Evolutionary conservation across 2,113 vertebrate genomes (phyloP), one percentile per base, ranked within the genome.

Genomic region (Etheostoma spectabile): DNA sequence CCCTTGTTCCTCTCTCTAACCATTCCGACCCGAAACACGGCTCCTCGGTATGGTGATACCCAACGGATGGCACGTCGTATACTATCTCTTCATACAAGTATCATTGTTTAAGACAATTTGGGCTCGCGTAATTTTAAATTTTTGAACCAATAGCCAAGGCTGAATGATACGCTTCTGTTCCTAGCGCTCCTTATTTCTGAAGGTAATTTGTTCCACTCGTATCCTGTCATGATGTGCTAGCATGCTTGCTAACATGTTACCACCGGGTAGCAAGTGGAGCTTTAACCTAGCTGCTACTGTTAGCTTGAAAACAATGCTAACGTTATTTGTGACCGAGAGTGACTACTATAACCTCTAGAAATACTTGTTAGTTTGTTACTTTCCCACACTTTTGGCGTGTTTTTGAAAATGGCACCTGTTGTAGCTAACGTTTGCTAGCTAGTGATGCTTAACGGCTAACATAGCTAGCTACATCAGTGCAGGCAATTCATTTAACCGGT

Each of bases 11-110:
- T 53, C 81, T 18, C 2, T 8, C 45, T 21, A 77, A 88, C 0
- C n/a, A 0, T 14, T 85, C 89, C 91, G 91, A 63, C 88, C 0
- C 7, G 88, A 92, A 93, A 91, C 93, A 83, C 45, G 2, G 53
- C 0, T 24, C 6, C 18, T 0, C 5, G 0, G 57, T 60, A 2
- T 51, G 22, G 67, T 71, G 69, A 18, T 3, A 21, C 33, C 12
- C 8, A 11, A 3, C 2, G 3, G 13, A 33, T 30, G 52, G 22
- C 52, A 33, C 48, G 2, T 10, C 6, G 14, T 3, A 21, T 6
- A 12, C 0, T 6, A 24, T 3, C 63, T 16, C 12, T 24, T 79
- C 3, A 13, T 5, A 4, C 0, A n/a, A n/a, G 1, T 38, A 38
- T 2, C 1, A 15, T 3, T 21, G 1, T 71, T 63, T 22, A 6